Conservation (phyloP, 1,140 invertebrate species). For the Drosophila pseudoobscura region DNA sequence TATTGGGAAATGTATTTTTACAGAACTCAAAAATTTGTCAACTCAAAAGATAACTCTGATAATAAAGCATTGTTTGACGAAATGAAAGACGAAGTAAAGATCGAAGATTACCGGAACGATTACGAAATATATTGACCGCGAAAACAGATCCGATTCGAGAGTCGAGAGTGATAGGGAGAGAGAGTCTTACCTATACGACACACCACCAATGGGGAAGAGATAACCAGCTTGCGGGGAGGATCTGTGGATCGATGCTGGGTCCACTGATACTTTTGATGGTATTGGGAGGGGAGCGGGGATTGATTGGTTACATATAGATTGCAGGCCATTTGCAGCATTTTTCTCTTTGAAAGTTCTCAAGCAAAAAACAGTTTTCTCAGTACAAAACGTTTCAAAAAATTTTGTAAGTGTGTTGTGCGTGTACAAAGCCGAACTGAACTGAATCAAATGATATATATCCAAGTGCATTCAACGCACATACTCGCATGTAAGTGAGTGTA, state of each 20-base stretch:
- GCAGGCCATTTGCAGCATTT: no score
- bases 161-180: no score
- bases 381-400: constrained; percentile 10
- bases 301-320: no score
- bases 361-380: background rate
- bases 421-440: constrained; percentile 39
- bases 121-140: background rate
- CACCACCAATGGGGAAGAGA: no score
- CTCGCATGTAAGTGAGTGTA: constrained; percentile 15
- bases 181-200: no score
- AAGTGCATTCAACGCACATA: constrained; percentile 24
- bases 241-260: no score
- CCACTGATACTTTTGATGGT: no score
- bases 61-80: constrained; percentile 18
- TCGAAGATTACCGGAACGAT: constrained; percentile 18
- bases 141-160: background rate
- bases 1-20: constrained; percentile 17
- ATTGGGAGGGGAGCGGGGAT: no score
- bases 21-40: constrained; percentile 20
- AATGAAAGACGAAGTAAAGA: constrained; percentile 27
- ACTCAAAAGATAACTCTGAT: constrained; percentile 20
- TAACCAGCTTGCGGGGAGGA: no score
- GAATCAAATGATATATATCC: constrained; percentile 24
- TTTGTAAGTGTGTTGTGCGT: constrained; percentile 30
- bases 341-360: constrained; percentile 23